Conservation (phyloP, 2,888 invertebrate genomes). For the Nomada flava region DNA sequence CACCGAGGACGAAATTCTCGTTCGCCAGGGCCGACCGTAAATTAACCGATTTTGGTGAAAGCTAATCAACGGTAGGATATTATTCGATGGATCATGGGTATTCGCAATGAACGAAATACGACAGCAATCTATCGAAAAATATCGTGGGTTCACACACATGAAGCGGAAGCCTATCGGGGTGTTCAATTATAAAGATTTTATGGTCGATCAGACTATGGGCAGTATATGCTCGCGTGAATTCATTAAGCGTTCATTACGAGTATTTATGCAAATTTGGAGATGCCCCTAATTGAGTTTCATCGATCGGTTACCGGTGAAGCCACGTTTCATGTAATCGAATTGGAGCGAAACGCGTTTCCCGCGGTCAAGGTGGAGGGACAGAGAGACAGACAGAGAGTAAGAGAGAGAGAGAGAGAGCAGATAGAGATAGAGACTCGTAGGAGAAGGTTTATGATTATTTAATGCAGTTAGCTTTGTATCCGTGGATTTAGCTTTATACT, state of each 20-base stretch:
- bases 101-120: constrained; percentile 44
- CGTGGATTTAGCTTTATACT: background rate
- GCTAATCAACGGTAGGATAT: constrained; percentile 39
- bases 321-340: constrained; percentile 7
- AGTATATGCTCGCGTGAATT: constrained; percentile 40
- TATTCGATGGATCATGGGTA: constrained; percentile 7
- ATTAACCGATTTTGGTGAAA: constrained; percentile 25
- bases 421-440: background rate
- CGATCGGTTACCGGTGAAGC: constrained; percentile 60
- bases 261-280: constrained; percentile 68
- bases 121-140: constrained; percentile 67
- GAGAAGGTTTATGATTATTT: background rate
- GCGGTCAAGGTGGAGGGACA: background rate
- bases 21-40: background rate
- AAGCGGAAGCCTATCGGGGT: constrained; percentile 1
- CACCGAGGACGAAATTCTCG: constrained; percentile 26
- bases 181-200: constrained; percentile 48
- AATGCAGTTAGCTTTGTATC: background rate
- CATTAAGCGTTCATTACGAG: constrained; percentile 64
- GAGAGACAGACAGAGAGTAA: no score
- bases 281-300: constrained; percentile 62
- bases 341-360: constrained; percentile 4
- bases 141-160: constrained; percentile 33
- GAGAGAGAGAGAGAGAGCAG: no score
- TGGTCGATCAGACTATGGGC: constrained; percentile 16